These are phyloP conservation scores for Centruroides sculpturatus DNA, from an alignment of 1,140 invertebrate genomes.

Conservation along the genomic window DNA sequence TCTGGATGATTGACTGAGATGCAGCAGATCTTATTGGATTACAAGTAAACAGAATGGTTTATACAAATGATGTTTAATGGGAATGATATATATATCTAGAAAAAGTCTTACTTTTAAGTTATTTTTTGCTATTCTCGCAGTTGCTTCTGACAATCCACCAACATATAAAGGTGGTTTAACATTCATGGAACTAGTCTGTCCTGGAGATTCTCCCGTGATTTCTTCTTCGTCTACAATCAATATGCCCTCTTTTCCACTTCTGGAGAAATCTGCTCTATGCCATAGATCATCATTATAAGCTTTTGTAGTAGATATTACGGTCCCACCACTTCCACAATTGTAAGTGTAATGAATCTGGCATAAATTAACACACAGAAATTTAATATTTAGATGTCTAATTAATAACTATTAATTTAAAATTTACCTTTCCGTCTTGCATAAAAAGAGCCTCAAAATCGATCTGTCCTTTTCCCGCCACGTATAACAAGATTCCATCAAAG, in stretches of 20 bases:
- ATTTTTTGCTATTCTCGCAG: constrained; percentile 19
- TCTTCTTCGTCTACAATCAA: constrained; percentile 39
- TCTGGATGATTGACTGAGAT: too few relatives aligned
- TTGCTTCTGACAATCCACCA: constrained; percentile 45
- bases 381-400: not conserved
- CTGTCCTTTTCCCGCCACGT: constrained; percentile 48
- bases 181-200: constrained; percentile 41
- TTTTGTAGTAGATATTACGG: constrained; percentile 35
- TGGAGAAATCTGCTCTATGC: constrained; percentile 57
- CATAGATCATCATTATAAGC: constrained; percentile 68
- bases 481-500: constrained; percentile 70
- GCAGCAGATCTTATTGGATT: too few relatives aligned
- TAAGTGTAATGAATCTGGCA: constrained; percentile 48
- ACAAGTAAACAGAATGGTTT: too few relatives aligned
- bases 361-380: not conserved
- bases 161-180: constrained; percentile 56
- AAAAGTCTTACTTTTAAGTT: constrained; percentile 20
- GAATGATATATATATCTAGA: too few relatives aligned
- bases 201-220: constrained; percentile 37
- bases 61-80: too few relatives aligned
- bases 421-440: constrained; percentile 59
- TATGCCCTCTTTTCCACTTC: constrained; percentile 24
- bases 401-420: constrained; percentile 2
- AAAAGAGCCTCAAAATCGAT: constrained; percentile 66
- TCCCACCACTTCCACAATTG: constrained; percentile 54